phyloP scores from a whole-genome alignment of 2,797 vertebrate genomes.

The Discoglossus pictus region DNA sequence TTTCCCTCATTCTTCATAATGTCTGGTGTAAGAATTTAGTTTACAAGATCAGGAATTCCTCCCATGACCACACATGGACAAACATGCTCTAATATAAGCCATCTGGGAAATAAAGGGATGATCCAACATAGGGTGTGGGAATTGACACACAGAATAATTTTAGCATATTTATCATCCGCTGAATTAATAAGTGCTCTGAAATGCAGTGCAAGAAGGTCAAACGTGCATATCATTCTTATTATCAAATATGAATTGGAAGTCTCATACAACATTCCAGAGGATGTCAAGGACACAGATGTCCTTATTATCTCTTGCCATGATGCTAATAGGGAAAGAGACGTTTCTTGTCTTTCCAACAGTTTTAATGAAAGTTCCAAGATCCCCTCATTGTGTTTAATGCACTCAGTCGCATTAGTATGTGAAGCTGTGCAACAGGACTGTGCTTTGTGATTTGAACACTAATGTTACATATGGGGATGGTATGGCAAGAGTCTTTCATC shows the following conservation, averaged over 20 bases:
- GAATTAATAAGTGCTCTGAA: conserved; percentile 40
- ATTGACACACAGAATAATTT: conserved; percentile 27
- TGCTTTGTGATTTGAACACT: conserved; percentile 41
- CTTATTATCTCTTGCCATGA: conserved; percentile 37
- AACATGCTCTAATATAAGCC: conserved; percentile 26
- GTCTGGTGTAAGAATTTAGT: background rate
- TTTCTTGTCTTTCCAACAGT: conserved; percentile 18
- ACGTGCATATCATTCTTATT: conserved; percentile 39
- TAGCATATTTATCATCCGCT: conserved; percentile 23
- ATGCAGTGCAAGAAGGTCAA: conserved; percentile 38
- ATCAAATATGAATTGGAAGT: conserved; percentile 36
- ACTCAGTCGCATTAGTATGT: conserved; percentile 19
- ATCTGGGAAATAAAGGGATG: conserved; percentile 33
- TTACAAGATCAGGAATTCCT: conserved; percentile 9
- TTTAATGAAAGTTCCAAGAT: conserved; percentile 26
- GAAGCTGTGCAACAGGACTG: conserved; percentile 43
- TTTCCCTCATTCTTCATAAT: background rate
- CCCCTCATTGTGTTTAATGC: conserved; percentile 24
- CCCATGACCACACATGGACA: conserved; percentile 41
- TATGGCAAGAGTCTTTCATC: conserved; percentile 32
- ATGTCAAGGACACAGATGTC: conserved; percentile 40
- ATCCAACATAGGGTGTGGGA: conserved; percentile 33
- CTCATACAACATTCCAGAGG: conserved; percentile 37
- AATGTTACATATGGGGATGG: conserved; percentile 29
- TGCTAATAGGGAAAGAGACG: conserved; percentile 20